Percentiles rank a stretch among this genome's conserved stretches.
These are phyloP conservation scores for Zaprionus davidi DNA, from an alignment of 1,140 invertebrate species.

Conservation along the genomic window DNA sequence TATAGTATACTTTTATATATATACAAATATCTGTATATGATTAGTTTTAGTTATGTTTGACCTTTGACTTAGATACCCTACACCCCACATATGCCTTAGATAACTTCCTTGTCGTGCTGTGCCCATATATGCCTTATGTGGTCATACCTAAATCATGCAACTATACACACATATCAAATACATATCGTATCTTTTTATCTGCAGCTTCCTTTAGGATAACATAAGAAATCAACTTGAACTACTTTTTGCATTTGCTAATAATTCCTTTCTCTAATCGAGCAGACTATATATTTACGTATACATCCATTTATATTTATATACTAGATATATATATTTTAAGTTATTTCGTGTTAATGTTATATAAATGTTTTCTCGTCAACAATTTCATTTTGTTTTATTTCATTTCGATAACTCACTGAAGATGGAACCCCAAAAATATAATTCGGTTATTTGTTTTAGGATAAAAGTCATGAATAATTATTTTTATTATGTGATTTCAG, in stretches of 20 bases:
- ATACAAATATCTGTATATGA: slow-evolving; percentile 10
- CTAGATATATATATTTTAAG: not conserved
- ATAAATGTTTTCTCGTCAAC: slow-evolving; percentile 3
- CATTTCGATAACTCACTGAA: not conserved
- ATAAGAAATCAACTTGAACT: not conserved
- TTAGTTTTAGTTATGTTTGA: not conserved
- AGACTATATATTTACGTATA: slow-evolving; percentile 4
- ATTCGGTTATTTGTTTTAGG: slow-evolving; percentile 29
- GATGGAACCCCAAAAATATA: not conserved
- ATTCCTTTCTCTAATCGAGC: not conserved
- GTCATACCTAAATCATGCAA: not conserved
- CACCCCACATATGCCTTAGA: not conserved
- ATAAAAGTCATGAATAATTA: slow-evolving; percentile 50
- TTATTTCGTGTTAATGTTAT: not conserved
- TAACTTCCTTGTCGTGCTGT: slow-evolving; percentile 2
- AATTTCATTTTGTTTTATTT: not conserved
- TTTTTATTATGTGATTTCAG: slow-evolving; percentile 52
- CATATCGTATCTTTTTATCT: not conserved
- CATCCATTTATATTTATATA: slow-evolving; percentile 3
- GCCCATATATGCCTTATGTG: slow-evolving; percentile 3
- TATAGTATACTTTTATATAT: slow-evolving; percentile 1
- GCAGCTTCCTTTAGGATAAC: not conserved
- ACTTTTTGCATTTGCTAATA: slow-evolving; percentile 4
- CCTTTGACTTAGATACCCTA: not conserved
- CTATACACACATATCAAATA: not conserved